Evolutionary conservation across 2,888 invertebrate genomes (phyloP).

Genomic region (Plagiodera versicolora): DNA sequence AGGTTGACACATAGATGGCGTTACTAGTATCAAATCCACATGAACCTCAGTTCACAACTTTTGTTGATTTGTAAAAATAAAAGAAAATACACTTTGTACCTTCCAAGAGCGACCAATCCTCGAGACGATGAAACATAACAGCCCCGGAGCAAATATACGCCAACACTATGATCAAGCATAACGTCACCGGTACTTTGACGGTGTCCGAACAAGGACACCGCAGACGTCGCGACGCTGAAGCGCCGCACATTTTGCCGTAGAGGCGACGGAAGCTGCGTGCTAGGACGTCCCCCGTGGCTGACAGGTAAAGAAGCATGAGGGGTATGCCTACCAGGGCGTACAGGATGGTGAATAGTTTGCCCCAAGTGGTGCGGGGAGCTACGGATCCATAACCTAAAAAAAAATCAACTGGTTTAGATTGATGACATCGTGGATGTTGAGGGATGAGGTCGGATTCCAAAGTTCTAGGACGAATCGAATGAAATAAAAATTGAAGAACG

Average conservation of each 20-base stretch:
- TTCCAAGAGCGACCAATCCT: slow-evolving; percentile 88
- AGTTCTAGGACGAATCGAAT: too few relatives aligned
- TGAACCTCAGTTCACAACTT: too few relatives aligned
- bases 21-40: too few relatives aligned
- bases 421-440: too few relatives aligned
- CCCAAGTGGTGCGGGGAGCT: slow-evolving; percentile 77
- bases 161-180: slow-evolving; percentile 83
- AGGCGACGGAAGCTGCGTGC: slow-evolving; percentile 59
- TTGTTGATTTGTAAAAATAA: too few relatives aligned
- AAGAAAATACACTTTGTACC: too few relatives aligned
- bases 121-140: slow-evolving; percentile 84
- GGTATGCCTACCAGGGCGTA: slow-evolving; percentile 88
- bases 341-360: slow-evolving; percentile 78
- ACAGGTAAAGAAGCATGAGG: slow-evolving; percentile 83
- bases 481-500: too few relatives aligned
- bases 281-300: slow-evolving; percentile 82
- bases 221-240: slow-evolving; percentile 53
- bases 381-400: slow-evolving; percentile 82
- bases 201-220: slow-evolving; percentile 58
- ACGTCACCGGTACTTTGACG: slow-evolving; percentile 81
- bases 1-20: too few relatives aligned
- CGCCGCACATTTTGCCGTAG: slow-evolving; percentile 64
- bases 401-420: too few relatives aligned
- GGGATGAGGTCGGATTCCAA: too few relatives aligned
- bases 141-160: slow-evolving; percentile 89